These are phyloP conservation scores for Rhizomys pruinosus DNA, from an alignment of 2,113 vertebrate genomes.

Conservation along the genomic window DNA sequence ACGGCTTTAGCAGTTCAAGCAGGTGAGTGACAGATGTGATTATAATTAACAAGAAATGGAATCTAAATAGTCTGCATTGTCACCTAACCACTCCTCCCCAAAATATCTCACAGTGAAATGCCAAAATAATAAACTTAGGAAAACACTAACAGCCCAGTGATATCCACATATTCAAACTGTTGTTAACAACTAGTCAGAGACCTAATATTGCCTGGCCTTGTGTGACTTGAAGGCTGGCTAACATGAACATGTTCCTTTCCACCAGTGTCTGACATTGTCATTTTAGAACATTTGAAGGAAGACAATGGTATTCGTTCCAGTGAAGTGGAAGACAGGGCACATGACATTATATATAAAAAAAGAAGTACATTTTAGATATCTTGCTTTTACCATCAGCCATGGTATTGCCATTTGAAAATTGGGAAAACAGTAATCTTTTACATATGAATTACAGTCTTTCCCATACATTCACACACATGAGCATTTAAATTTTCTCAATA, in stretches of 20 bases:
- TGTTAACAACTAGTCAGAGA: constrained; percentile 49
- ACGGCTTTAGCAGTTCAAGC: constrained; percentile 45
- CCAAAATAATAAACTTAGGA: constrained; percentile 48
- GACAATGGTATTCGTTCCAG: not conserved
- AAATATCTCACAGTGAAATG: constrained; percentile 49
- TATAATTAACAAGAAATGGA: not conserved
- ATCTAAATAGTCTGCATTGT: not conserved
- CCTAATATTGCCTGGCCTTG: not conserved
- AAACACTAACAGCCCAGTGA: constrained; percentile 28
- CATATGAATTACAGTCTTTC: not conserved
- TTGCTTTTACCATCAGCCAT: not conserved
- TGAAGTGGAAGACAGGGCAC: not conserved
- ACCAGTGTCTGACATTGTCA: not conserved
- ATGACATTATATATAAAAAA: not conserved
- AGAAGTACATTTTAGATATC: not conserved
- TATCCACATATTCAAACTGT: constrained; percentile 17
- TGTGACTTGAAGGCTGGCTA: not conserved
- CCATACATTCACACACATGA: not conserved
- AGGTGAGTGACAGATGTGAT: constrained; percentile 52
- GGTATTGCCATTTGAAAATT: not conserved
- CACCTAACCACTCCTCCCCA: not conserved
- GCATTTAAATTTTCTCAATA: not conserved
- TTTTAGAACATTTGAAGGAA: not conserved
- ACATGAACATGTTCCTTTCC: not conserved
- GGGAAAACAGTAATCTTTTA: not conserved